These are phyloP conservation scores for Bombus breviceps DNA, from an alignment of 1,140 invertebrate genomes.

Conservation along the genomic window DNA sequence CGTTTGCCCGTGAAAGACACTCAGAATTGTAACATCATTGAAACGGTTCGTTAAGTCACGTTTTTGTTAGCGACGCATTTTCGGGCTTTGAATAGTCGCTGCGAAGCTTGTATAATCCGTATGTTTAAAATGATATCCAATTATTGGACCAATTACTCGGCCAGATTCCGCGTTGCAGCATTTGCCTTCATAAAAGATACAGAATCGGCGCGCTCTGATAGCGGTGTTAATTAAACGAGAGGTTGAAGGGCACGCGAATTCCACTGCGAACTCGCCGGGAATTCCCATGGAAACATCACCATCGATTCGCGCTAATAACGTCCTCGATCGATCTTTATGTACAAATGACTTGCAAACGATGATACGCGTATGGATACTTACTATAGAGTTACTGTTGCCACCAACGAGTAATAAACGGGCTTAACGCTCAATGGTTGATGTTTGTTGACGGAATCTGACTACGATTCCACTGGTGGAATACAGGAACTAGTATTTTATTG, in stretches of 20 bases:
- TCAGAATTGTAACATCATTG: background rate
- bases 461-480: background rate
- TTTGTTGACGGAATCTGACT: constrained; percentile 27
- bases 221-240: constrained; percentile 67
- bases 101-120: constrained; percentile 38
- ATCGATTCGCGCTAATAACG: constrained; percentile 46
- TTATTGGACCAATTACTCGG: constrained; percentile 67
- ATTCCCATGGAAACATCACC: constrained; percentile 56
- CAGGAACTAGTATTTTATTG: background rate
- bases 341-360: constrained; percentile 42
- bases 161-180: constrained; percentile 24
- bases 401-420: constrained; percentile 31
- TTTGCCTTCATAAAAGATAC: constrained; percentile 55
- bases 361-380: constrained; percentile 22
- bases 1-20: too few relatives aligned
- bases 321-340: constrained; percentile 13
- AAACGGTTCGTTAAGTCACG: background rate
- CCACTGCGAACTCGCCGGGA: constrained; percentile 29
- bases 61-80: background rate
- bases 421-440: constrained; percentile 22
- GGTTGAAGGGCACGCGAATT: constrained; percentile 40
- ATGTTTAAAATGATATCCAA: constrained; percentile 51
- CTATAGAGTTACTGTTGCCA: constrained; percentile 10
- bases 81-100: background rate
- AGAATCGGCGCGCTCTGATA: constrained; percentile 51